Evolutionary conservation across 2,888 invertebrate species (phyloP).

Genomic region (Drosophila hawaiiensis): DNA sequence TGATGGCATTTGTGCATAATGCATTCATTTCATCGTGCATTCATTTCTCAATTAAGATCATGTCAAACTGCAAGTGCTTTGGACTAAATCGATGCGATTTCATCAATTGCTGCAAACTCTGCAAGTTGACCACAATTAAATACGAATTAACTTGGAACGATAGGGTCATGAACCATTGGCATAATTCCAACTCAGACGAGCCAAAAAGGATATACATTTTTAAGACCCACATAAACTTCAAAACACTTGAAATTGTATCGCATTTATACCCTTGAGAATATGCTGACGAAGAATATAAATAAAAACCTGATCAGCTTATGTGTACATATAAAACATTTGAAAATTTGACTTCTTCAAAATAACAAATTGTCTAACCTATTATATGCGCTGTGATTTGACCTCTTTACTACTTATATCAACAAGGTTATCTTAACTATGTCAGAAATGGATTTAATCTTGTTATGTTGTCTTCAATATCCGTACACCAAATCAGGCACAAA

Average conservation of each 20-base stretch:
- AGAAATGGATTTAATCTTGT: constrained; percentile 15
- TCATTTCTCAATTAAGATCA: constrained; percentile 59
- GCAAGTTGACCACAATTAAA: constrained; percentile 56
- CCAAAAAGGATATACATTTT: neutral
- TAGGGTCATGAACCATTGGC: constrained; percentile 40
- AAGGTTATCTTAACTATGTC: constrained; percentile 16
- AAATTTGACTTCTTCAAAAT: neutral
- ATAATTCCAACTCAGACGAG: constrained; percentile 3
- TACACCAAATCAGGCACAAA: constrained; percentile 10
- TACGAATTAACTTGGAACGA: constrained; percentile 43
- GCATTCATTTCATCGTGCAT: constrained; percentile 52
- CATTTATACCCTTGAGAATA: neutral
- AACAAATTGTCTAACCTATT: neutral
- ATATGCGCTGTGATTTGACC: constrained; percentile 7
- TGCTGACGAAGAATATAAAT: neutral
- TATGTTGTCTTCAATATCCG: neutral
- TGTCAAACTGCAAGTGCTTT: constrained; percentile 16
- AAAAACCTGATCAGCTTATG: neutral
- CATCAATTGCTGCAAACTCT: constrained; percentile 8
- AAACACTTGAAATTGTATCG: neutral
- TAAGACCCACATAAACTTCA: neutral
- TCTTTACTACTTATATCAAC: constrained; percentile 5
- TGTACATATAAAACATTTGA: neutral
- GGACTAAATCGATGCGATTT: constrained; percentile 7
- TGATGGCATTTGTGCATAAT: constrained; percentile 60